Evolutionary conservation across 1,140 invertebrate genomes (phyloP), one percentile per base, ranked within the genome.

Genomic region (Apis laboriosa): DNA sequence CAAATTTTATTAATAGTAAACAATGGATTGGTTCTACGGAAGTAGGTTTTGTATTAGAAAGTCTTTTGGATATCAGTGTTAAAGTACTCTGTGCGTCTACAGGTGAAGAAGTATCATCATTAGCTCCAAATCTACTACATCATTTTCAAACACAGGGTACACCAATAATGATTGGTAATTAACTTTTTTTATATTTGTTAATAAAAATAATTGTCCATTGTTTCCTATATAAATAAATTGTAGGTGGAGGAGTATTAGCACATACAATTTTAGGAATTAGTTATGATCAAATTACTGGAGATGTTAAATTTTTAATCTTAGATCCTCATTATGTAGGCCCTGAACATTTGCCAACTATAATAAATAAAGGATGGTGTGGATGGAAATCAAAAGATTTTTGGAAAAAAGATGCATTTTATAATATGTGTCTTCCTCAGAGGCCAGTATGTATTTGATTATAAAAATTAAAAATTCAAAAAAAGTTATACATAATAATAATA

Each of bases 1-100:
- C 95, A 7, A 95, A 95, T 72, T 99, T 99, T 94, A 94, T 99
- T 66, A 97, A 97, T 11, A 98, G 98, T 3, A 96, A 96, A 83
- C 96, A 99, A 92, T 99, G 99, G 99, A 99, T 99, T 92, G 99
- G 99, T 15, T 99, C 98, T 0, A 98, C 98, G 21, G 99, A 99
- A 96, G 98, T 99, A 7, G 97, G 97, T 91, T 99, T 97, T 95
- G 97, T 98, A 80, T 93, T 99, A 68, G 97, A 99, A 91, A 96
- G 97, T 77, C 93, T 99, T 55, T 94, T 97, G 11, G 96, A 97
- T 88, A 95, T 99, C 2, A 95, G 96, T 66, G 97, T 96, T 28
- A 97, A 97, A 93, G 98, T 99, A 77, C 94, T 99, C 75, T 96
- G 96, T 92, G 97, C 98, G 0, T 96, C 96, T 83, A 97, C 95